Base-by-base conservation (phyloP, 1,140 invertebrate species). In the Spodoptera frugiperda region DNA sequence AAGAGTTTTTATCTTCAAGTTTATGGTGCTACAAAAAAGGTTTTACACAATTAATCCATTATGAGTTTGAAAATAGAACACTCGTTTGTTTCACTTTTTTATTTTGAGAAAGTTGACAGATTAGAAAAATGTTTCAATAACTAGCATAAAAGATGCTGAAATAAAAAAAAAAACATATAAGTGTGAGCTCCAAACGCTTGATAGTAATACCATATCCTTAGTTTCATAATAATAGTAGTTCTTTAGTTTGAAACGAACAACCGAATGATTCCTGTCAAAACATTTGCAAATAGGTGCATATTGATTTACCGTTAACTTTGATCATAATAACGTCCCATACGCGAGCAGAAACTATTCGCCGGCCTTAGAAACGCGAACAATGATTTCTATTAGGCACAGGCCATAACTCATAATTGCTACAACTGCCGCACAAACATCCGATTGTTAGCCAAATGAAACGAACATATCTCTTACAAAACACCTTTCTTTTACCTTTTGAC, bases 381-480 rank as follows among this genome's bases (percentile, higher is more conserved):
- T 80, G 72, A 78, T 78, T 72, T 78, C 75, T 74, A 78, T 81
- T 67, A 82, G 30, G 59, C 49, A 39, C 71, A 25, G 39, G 33
- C 75, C 44, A 78, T 82, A 81, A 81, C 78, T 81, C 77, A 80
- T 75, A 82, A 84, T 79, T 74, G 77, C 57, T 75, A 80, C 65
- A 70, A 25, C 68, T 70, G 51, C 71, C 10, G 51, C 65, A 82
- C 76, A 82, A 86, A 84, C 80, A 78, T 71, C 70, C 84, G 84
- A 86, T 86, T 88, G 83, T 82, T 76, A 84, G 86, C 78, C 48
- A 79, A 86, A 87, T 85, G 79, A 79, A 72, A 73, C 76, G 53
- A 65, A 72, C 77, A 77, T 80, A 80, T 78, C 72, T 71, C 71
- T 65, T 74, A 84, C 72, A 77, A 82, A 76, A 65, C 59, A 54